These are phyloP conservation scores for Oreochromis tanganicae DNA, from an alignment of 2,113 vertebrate species.

Conservation along the genomic window DNA sequence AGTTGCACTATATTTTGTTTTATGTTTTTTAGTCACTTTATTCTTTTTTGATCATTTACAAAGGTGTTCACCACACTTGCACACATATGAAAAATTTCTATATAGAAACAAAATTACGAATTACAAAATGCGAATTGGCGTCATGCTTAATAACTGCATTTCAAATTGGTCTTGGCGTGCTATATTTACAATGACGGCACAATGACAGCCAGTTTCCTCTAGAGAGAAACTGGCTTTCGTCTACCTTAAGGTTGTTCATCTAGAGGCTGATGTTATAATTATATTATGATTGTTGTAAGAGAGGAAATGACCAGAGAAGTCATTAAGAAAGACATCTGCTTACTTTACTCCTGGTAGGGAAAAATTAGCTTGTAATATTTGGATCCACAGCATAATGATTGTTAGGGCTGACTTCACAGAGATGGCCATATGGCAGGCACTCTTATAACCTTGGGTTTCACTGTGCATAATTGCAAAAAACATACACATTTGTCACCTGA, in stretches of 20 bases:
- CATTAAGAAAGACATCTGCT: neutral
- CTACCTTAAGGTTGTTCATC: neutral
- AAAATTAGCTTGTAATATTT: neutral
- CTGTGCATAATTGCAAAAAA: neutral
- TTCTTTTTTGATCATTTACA: too few relatives aligned
- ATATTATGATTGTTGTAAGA: neutral
- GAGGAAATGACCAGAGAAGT: constrained; percentile 22
- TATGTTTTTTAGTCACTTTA: neutral
- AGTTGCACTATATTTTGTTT: neutral
- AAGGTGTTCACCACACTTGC: neutral
- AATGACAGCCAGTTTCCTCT: neutral
- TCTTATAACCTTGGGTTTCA: neutral
- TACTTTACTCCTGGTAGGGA: neutral
- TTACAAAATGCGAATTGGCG: neutral
- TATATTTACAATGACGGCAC: neutral
- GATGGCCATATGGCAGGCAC: neutral
- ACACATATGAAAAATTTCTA: neutral
- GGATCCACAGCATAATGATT: neutral
- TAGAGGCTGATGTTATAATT: neutral
- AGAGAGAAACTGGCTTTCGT: neutral
- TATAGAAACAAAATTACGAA: neutral
- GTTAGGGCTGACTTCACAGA: neutral
- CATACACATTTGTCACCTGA: neutral
- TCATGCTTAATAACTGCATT: neutral
- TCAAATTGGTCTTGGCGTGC: neutral